Evolutionary conservation across 2,113 vertebrate genomes (phyloP).

Genomic region (Malurus melanocephalus): DNA sequence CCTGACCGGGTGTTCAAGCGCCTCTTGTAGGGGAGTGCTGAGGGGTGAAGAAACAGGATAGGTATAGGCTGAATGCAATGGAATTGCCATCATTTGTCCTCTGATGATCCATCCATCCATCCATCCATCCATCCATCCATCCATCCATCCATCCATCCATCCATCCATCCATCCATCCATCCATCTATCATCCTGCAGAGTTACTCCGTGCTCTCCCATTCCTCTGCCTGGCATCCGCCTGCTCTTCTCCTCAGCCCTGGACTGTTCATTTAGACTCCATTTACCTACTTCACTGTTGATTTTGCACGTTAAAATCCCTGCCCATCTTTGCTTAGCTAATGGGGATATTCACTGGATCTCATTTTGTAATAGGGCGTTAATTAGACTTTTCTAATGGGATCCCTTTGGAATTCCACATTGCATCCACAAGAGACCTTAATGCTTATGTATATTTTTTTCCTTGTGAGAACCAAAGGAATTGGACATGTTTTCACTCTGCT

Average conservation of each 20-base stretch:
- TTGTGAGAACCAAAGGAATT: neutral
- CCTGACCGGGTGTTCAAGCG: neutral
- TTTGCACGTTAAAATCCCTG: slow-evolving; percentile 5
- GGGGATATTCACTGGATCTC: neutral
- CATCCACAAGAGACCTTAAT: neutral
- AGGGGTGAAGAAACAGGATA: neutral
- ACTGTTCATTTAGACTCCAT: neutral
- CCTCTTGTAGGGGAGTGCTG: neutral
- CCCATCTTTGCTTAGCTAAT: slow-evolving; percentile 39
- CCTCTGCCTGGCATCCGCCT: neutral
- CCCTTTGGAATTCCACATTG: neutral
- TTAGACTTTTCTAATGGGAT: slow-evolving; percentile 26
- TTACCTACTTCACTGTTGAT: slow-evolving; percentile 4
- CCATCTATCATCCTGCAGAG: neutral
- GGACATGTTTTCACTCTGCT: neutral
- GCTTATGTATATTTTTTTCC: neutral
- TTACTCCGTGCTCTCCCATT: neutral
- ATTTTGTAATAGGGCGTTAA: slow-evolving; percentile 4
- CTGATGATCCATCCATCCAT: neutral
- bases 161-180: neutral
- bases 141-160: neutral
- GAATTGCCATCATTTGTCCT: neutral
- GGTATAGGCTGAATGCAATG: no score
- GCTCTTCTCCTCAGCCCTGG: neutral
- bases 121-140: neutral